phyloP scores from a whole-genome alignment of 2,888 invertebrate species.

The Drosophila nr. perissopoda region DNA sequence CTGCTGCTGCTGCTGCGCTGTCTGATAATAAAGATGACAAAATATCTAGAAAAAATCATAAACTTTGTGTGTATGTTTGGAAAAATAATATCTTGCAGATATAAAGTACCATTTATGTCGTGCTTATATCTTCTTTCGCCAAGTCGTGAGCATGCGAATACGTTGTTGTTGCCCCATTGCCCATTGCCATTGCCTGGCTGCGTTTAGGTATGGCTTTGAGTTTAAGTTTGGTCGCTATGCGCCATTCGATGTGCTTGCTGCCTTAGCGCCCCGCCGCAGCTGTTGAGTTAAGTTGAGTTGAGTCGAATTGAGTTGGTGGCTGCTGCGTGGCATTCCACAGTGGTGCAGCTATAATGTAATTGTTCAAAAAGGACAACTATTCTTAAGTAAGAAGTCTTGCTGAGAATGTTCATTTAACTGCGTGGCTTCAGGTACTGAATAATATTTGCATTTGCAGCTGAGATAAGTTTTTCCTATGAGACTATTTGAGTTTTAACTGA shows the following conservation, averaged over 20 bases:
- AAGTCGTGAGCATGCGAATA: slow-evolving; percentile 74
- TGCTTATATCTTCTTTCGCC: slow-evolving; percentile 81
- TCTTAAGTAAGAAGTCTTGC: background rate
- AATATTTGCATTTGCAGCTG: no score
- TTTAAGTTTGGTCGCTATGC: slow-evolving; percentile 51
- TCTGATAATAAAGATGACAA: slow-evolving; percentile 81
- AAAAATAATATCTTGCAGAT: slow-evolving; percentile 81
- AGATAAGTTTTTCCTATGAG: background rate
- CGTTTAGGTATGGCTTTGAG: slow-evolving; percentile 12
- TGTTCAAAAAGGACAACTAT: background rate
- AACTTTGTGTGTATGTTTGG: slow-evolving; percentile 81
- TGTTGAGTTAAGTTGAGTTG: slow-evolving; percentile 45
- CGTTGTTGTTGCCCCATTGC: slow-evolving; percentile 22
- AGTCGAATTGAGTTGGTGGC: slow-evolving; percentile 53
- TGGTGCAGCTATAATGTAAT: slow-evolving; percentile 16
- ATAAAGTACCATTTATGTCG: slow-evolving; percentile 81
- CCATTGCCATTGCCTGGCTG: slow-evolving; percentile 10
- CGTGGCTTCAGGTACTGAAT: background rate
- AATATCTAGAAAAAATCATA: slow-evolving; percentile 81
- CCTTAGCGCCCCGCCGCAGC: slow-evolving; percentile 34
- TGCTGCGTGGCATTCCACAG: slow-evolving; percentile 43
- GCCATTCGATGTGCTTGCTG: slow-evolving; percentile 48
- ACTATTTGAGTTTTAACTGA: background rate
- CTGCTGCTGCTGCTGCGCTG: slow-evolving; percentile 26
- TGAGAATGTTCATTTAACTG: background rate